These are phyloP conservation scores for Pandemis heparana DNA, from an alignment of 2,888 invertebrate genomes.

Conservation along the genomic window DNA sequence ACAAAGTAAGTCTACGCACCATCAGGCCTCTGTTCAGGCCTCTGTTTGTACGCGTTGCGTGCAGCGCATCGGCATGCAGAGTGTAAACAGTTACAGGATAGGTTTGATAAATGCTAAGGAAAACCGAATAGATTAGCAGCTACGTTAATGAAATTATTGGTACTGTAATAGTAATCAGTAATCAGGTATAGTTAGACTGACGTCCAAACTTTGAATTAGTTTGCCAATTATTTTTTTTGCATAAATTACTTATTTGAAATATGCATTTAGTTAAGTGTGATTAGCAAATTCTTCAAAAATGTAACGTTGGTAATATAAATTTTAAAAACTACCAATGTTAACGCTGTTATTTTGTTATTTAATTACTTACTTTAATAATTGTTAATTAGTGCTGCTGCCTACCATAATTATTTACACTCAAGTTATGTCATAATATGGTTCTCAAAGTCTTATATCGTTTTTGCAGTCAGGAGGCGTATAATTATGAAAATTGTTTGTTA, in stretches of 20 bases:
- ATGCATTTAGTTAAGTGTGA: not conserved
- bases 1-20: slow-evolving; percentile 75
- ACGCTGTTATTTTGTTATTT: no score
- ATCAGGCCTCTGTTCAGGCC: slow-evolving; percentile 41
- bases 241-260: not conserved
- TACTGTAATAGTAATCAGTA: not conserved
- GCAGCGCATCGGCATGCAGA: slow-evolving; percentile 7
- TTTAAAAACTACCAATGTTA: no score
- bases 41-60: slow-evolving; percentile 30
- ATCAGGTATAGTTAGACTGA: not conserved
- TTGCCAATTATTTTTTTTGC: not conserved
- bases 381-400: no score
- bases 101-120: not conserved
- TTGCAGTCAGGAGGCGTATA: not conserved
- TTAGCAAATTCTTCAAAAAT: not conserved
- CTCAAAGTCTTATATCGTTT: not conserved
- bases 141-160: no score
- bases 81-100: not conserved
- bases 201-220: not conserved
- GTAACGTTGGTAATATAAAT: no score
- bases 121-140: not conserved
- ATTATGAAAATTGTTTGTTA: not conserved
- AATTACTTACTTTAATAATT: no score
- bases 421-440: not conserved
- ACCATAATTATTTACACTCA: no score